These are phyloP conservation scores for Altica lythri DNA, from an alignment of 2,888 invertebrate genomes.

Conservation along the genomic window DNA sequence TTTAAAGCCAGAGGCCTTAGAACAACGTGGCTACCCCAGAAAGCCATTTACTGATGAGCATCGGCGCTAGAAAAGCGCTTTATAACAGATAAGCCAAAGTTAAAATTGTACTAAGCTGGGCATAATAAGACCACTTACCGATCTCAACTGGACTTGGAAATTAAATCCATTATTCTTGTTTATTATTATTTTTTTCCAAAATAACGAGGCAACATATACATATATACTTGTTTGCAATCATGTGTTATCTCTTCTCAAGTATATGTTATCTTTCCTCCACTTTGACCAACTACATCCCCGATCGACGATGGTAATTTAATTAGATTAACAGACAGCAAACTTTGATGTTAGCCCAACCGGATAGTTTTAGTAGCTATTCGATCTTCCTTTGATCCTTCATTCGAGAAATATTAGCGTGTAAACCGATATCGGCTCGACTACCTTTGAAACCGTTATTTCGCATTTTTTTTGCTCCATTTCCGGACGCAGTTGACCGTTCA, in stretches of 20 bases:
- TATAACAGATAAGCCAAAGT: too few species aligned
- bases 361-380: conserved; percentile 22
- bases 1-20: too few species aligned
- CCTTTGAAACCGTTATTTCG: conserved; percentile 4
- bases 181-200: too few species aligned
- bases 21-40: too few species aligned
- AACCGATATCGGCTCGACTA: conserved; percentile 3
- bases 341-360: conserved; percentile 32
- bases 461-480: conserved; percentile 6
- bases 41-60: too few species aligned
- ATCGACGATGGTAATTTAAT: conserved; percentile 15
- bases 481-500: conserved; percentile 13
- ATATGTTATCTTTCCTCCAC: conserved; percentile 17
- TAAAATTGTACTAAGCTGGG: too few species aligned
- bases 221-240: conserved; percentile 6
- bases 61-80: too few species aligned
- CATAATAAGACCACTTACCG: too few species aligned
- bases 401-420: conserved; percentile 17
- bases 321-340: conserved; percentile 27
- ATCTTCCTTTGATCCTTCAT: conserved; percentile 27
- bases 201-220: too few species aligned
- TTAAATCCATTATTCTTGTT: too few species aligned
- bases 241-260: conserved; percentile 22
- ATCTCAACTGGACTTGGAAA: too few species aligned
- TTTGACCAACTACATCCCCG: conserved; percentile 26